These are phyloP conservation scores for Syrista parreyssii DNA, from an alignment of 2,888 invertebrate species.

Conservation along the genomic window DNA sequence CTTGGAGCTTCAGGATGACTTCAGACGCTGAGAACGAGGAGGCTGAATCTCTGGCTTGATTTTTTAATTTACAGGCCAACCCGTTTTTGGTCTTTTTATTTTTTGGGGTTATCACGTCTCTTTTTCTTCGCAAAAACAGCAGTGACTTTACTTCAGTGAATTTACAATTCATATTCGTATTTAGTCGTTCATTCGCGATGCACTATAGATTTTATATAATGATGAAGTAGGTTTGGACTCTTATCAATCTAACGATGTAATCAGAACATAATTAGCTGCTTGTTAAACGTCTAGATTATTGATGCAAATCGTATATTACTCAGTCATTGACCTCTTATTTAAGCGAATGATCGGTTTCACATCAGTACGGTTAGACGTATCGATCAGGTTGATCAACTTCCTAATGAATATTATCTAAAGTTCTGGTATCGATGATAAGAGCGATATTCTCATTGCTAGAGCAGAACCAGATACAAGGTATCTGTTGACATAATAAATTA, in stretches of 20 bases:
- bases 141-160: background rate
- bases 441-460: background rate
- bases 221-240: slow-evolving; percentile 22
- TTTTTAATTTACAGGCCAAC: background rate
- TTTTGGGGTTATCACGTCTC: no score
- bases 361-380: background rate
- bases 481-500: background rate
- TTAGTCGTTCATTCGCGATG: slow-evolving; percentile 20
- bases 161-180: background rate
- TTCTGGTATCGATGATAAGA: background rate
- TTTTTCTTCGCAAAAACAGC: background rate
- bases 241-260: slow-evolving; percentile 33
- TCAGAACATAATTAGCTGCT: slow-evolving; percentile 30
- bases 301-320: background rate
- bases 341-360: background rate
- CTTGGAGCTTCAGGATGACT: background rate
- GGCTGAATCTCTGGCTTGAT: background rate
- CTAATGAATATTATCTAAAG: background rate
- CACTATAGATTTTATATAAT: slow-evolving; percentile 34
- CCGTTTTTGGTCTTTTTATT: background rate
- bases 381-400: background rate
- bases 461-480: background rate
- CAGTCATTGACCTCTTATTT: background rate
- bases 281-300: slow-evolving; percentile 10
- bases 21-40: background rate